Base-by-base conservation (phyloP, 1,140 invertebrate species). In the Apis dorsata region DNA sequence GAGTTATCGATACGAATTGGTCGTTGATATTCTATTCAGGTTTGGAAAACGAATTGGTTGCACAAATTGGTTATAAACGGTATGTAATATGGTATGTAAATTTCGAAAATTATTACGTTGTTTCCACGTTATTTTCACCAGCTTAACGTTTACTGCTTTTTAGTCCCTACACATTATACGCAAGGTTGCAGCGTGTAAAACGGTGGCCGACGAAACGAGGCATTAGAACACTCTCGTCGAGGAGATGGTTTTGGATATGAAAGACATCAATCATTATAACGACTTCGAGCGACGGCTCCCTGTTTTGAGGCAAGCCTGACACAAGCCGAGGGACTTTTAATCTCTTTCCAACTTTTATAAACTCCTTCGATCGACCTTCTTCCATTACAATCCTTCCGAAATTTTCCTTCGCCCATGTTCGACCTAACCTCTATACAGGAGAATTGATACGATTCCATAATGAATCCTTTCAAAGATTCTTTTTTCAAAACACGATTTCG, bases 231-330 rank as follows among this genome's bases (percentile, higher is more conserved):
- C 34, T 44, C 55, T 83, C 81, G 75, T 83, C 34, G 53, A 24
- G 73, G 60, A 51, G 81, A 79, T 76, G 75, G 66, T 78, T 83
- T 83, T 78, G 81, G 81, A 83, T 83, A 83, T 83, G 76, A 83
- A 78, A 72, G 81, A 74, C 78, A 84, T 84, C 83, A 81, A 84
- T 84, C 83, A 84, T 84, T 84, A 81, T 84, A 81, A 84, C 79
- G 83, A 81, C 71, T 71, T 57, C 28, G 69, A 19, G 69, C 55
- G 77, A 69, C 68, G 55, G 59, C 62, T 68, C 77, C 76, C 77
- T 84, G 77, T 80, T 79, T 84, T 63, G 82, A 79, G 82, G 77
- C 69, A 57, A 83, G 53, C 53, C 53, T 59, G 77, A 80, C 82
- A 80, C 34, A 44, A 7, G 70, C 34, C 69, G 44, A 70, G 77